Base-by-base conservation (phyloP, 1,140 invertebrate species). In the Brachionus manjavacas region DNA sequence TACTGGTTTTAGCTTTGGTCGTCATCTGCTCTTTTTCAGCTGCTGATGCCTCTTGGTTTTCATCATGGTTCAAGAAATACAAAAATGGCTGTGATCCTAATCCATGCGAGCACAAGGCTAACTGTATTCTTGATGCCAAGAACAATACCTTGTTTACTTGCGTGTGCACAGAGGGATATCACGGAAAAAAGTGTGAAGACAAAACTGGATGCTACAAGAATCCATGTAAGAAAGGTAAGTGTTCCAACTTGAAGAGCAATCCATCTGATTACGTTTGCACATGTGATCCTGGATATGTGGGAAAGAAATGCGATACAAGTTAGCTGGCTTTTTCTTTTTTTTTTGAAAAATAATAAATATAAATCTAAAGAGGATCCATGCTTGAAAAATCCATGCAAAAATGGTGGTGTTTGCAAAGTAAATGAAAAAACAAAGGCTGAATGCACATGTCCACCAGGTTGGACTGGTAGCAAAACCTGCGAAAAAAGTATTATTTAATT, bases 291-390 rank as follows among this genome's bases (percentile, higher is more conserved):
- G 72, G 72, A 25, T 35, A 49, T 23, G 72, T 76, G 20, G 72
- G 72, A 20, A 76, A 76, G 25, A 76, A 49, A 25, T 76, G 72
- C 14, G 72, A 76, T n/a, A 76, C 72, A 76, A 28, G 72, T 76
- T 7, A 6, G 16, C 6, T 49, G 28, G n/a, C 9, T 76, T 12
- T 49, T 12, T 1, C 7, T 12, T 76, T 35, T 35, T 0, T 35
- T 35, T 35, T 35, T 35, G 7, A 35, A 0, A 35, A 9, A 41
- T n/a, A 20, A 74, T 41, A 35, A 23, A 16, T 14, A 49, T 49
- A 4, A 49, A 23, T 46, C 28, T 49, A 14, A 23, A 76, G 72
- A 12, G 41, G 41, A 76, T 14, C 41, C 72, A 49, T 76, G 72
- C 52, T 16, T 49, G 41, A 76, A 76, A 35, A 76, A 49, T 28